Base-by-base conservation (phyloP, 64 coral and sea anemone species). In the Montipora sp. region DNA sequence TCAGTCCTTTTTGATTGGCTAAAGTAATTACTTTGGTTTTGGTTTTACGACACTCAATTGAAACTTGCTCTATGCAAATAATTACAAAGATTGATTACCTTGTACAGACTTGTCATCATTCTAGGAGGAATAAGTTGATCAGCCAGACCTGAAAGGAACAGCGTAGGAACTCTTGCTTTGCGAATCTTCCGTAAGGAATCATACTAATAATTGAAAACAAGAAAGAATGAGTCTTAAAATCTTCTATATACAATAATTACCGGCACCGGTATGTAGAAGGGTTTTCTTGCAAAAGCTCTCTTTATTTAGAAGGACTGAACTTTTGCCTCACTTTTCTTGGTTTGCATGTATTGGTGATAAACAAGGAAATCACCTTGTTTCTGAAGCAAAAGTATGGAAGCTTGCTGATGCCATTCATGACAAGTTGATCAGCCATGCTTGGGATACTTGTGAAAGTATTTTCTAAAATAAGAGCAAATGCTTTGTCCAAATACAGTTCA, bases 371-470 rank as follows among this genome's bases (percentile, higher is more conserved):
- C 11, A 57, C 53, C 53, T 99, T 96, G 60, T 99, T 99, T 92
- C 95, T 93, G 55, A 99, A 99, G 76, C 98, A 99, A 80, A 99
- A 96, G 53, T 94, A 94, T 23, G 98, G 98, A 3, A 99, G 84
- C 75, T 90, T 93, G 75, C 92, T 78, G 3, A 99, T 84, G 13
- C 98, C 98, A 87, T 77, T 94, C 75, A 78, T 78, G 7, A 99
- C 63, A 14, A 99, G 73, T 48, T 96, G 88, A 73, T 92, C 90
- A 36, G 94, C 98, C 94, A 99, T 99, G 13, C 89, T 73, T 75
- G 98, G 98, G 77, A 99, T 99, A 66, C 94, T 99, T 20, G 95
- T 96, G 79, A 99, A 99, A 18, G 98, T 96, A 55, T 99, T 99
- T 75, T 99, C 98, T 12, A 99, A 92, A 81, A 99, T 89, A 16